Conservation (phyloP, 1,140 invertebrate genomes). For the Drosophila saltans region DNA sequence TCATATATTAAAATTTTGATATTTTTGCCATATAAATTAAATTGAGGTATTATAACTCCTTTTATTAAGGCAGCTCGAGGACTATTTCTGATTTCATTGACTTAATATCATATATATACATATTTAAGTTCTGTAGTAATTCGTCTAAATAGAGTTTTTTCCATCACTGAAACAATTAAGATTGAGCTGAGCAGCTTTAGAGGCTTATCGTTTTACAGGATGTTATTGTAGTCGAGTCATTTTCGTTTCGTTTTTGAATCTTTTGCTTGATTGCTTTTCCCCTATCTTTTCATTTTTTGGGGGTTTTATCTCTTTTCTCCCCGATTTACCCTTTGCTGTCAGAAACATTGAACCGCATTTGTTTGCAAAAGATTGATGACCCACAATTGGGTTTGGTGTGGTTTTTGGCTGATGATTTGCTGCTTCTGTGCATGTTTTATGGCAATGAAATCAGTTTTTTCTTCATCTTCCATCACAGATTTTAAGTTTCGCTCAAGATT, state of each 20-base stretch:
- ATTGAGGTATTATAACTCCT: too few relatives aligned
- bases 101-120: too few relatives aligned
- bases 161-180: too few relatives aligned
- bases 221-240: background rate
- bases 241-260: constrained; percentile 20
- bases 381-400: constrained; percentile 57
- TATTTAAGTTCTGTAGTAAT: too few relatives aligned
- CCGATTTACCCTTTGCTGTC: constrained; percentile 45
- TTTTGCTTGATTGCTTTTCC: constrained; percentile 27
- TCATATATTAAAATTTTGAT: too few relatives aligned
- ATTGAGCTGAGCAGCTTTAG: too few relatives aligned
- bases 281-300: background rate
- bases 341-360: constrained; percentile 77
- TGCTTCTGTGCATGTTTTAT: constrained; percentile 60
- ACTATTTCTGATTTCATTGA: too few relatives aligned
- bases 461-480: constrained; percentile 33
- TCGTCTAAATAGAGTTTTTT: too few relatives aligned
- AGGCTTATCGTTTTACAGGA: background rate
- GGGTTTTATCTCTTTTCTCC: constrained; percentile 17
- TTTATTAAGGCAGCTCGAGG: too few relatives aligned
- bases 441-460: constrained; percentile 37
- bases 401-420: constrained; percentile 59
- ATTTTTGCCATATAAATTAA: too few relatives aligned
- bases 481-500: constrained; percentile 58
- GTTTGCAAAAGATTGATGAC: constrained; percentile 72